phyloP scores from a whole-genome alignment of 1,140 invertebrate genomes.

The Neodiprion pinetum region DNA sequence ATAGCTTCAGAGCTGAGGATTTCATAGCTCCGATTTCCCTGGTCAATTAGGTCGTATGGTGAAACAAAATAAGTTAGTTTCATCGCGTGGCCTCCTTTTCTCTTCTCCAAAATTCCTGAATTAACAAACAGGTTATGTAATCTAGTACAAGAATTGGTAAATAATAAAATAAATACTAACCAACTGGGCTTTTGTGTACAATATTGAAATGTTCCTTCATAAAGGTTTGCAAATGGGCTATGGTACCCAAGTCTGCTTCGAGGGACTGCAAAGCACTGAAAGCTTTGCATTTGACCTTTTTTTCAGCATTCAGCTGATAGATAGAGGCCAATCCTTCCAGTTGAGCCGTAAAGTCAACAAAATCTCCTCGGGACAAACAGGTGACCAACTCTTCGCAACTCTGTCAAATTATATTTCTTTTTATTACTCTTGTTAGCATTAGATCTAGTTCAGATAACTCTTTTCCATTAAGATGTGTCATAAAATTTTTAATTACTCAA shows the following conservation, averaged over 20 bases:
- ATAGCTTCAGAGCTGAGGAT: conserved; percentile 78
- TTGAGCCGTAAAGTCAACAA: conserved; percentile 91
- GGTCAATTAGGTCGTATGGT: conserved; percentile 90
- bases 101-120: conserved; percentile 70
- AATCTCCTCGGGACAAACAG: conserved; percentile 82
- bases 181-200: conserved; percentile 90
- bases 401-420: conserved; percentile 57
- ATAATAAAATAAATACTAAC: conserved; percentile 50
- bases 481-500: not conserved
- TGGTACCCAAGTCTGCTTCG: conserved; percentile 87
- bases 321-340: conserved; percentile 90
- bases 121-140: conserved; percentile 4
- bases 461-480: conserved; percentile 2
- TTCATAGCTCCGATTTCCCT: conserved; percentile 74
- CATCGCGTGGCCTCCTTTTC: conserved; percentile 88
- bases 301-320: conserved; percentile 93
- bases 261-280: conserved; percentile 91
- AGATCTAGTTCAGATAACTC: not conserved
- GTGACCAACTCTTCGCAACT: conserved; percentile 87
- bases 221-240: conserved; percentile 82
- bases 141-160: conserved; percentile 10
- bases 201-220: conserved; percentile 86
- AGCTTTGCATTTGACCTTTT: conserved; percentile 92
- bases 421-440: not conserved
- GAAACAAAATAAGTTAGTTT: conserved; percentile 94